Evolutionary conservation across 2,888 invertebrate genomes (phyloP).

Genomic region (Andricus quercusramuli): DNA sequence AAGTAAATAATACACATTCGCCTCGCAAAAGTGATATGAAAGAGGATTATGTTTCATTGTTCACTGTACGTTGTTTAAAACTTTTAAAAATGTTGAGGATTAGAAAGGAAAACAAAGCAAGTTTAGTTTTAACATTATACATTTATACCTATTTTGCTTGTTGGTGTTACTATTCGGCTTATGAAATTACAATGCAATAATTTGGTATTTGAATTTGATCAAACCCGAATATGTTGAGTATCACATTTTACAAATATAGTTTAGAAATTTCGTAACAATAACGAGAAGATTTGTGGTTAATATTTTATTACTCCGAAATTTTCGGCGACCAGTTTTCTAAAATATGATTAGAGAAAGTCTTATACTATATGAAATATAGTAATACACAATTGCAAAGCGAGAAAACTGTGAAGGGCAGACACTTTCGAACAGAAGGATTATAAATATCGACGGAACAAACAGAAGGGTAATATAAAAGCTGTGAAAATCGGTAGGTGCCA

Average conservation of each 20-base stretch:
- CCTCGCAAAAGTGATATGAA: conserved; percentile 11
- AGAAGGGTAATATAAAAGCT: neutral
- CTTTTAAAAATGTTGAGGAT: too few species aligned
- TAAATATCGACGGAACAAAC: neutral
- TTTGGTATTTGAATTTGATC: too few species aligned
- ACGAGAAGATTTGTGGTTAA: neutral
- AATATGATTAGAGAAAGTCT: neutral
- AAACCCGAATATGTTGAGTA: too few species aligned
- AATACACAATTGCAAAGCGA: neutral
- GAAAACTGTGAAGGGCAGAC: neutral
- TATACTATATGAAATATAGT: too few species aligned
- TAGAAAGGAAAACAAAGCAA: too few species aligned
- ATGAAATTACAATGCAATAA: too few species aligned
- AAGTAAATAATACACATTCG: conserved; percentile 21
- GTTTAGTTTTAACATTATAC: too few species aligned
- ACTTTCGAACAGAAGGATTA: neutral
- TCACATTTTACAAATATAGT: too few species aligned
- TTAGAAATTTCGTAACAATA: neutral
- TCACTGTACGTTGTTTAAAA: neutral
- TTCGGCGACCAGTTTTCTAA: neutral
- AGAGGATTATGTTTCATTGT: conserved; percentile 11
- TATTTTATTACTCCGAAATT: neutral
- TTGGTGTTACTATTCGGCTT: too few species aligned
- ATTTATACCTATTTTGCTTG: too few species aligned
- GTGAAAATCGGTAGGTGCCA: neutral